phyloP scores from a whole-genome alignment of 2,888 invertebrate species.

The Agrotis clavis region DNA sequence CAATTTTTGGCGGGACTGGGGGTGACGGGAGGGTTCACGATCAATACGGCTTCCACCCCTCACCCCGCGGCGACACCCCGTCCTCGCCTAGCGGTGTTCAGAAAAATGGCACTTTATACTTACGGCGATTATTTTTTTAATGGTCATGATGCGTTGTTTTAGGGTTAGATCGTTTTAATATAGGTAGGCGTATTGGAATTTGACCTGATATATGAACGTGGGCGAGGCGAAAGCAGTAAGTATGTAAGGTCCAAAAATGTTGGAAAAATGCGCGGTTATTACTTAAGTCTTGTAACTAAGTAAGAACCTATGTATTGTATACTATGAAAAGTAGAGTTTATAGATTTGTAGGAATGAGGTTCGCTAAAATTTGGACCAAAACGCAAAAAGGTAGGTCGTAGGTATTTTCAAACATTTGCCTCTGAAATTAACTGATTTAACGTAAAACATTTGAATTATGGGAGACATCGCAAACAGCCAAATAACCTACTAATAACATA shows the following conservation, averaged over 20 bases:
- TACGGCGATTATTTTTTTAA: conserved; percentile 19
- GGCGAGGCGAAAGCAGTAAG: too few species aligned
- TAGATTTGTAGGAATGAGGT: too few species aligned
- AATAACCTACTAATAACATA: not conserved
- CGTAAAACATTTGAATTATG: not conserved
- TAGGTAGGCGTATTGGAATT: too few species aligned
- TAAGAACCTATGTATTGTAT: not conserved
- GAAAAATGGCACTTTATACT: conserved; percentile 67
- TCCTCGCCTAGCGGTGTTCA: conserved; percentile 58
- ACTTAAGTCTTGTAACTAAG: too few species aligned
- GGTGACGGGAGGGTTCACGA: conserved; percentile 71
- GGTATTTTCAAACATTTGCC: too few species aligned
- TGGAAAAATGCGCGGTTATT: too few species aligned
- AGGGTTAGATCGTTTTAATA: not conserved
- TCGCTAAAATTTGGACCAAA: too few species aligned
- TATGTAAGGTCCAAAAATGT: too few species aligned
- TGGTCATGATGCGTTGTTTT: conserved; percentile 3
- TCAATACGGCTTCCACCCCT: conserved; percentile 76
- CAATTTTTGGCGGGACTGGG: conserved; percentile 67
- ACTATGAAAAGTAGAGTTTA: too few species aligned
- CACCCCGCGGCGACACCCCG: conserved; percentile 67
- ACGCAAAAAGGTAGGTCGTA: too few species aligned
- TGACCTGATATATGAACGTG: too few species aligned
- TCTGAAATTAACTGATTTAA: too few species aligned
- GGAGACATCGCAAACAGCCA: not conserved